A percentile compares a stretch with the other conserved stretches of the same genome.
phyloP scores from a whole-genome alignment of 2,888 invertebrate species.

The Agriopis aurantiaria region DNA sequence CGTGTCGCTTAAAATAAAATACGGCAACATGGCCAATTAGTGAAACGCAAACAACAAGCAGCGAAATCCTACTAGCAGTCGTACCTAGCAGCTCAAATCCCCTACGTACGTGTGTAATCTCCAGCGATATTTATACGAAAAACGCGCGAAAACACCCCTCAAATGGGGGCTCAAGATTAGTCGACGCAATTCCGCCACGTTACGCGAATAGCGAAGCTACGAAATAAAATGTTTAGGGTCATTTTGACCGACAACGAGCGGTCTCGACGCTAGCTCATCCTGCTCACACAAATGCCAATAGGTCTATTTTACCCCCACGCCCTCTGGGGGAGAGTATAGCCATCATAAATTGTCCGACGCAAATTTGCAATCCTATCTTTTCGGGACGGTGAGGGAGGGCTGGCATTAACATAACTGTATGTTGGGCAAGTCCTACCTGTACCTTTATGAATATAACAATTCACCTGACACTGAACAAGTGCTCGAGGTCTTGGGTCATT shows the following conservation, averaged over 20 bases:
- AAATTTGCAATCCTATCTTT: conserved; percentile 86
- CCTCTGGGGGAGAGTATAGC: conserved; percentile 75
- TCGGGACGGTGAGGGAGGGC: conserved; percentile 77
- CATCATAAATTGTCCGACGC: conserved; percentile 85
- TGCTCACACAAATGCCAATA: conserved; percentile 80
- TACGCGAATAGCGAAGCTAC: conserved; percentile 79
- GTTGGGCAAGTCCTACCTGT: conserved; percentile 75
- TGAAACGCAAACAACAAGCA: conserved; percentile 39
- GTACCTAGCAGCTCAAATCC: conserved; percentile 40
- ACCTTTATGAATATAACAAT: conserved; percentile 73
- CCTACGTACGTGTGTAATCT: conserved; percentile 66
- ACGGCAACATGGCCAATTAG: conserved; percentile 33
- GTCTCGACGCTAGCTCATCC: conserved; percentile 57
- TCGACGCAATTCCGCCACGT: conserved; percentile 75
- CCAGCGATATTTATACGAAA: conserved; percentile 73
- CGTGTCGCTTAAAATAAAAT: not conserved
- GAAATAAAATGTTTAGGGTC: conserved; percentile 86
- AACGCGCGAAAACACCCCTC: conserved; percentile 76
- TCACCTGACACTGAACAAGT: conserved; percentile 52
- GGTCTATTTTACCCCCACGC: conserved; percentile 78
- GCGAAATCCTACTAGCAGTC: conserved; percentile 36
- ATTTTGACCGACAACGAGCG: conserved; percentile 81
- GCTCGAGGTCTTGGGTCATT: conserved; percentile 50
- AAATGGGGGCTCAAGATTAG: conserved; percentile 82
- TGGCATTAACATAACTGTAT: conserved; percentile 83